Base-by-base conservation (phyloP, 2,888 invertebrate species). In the Azorinus chamasolen region DNA sequence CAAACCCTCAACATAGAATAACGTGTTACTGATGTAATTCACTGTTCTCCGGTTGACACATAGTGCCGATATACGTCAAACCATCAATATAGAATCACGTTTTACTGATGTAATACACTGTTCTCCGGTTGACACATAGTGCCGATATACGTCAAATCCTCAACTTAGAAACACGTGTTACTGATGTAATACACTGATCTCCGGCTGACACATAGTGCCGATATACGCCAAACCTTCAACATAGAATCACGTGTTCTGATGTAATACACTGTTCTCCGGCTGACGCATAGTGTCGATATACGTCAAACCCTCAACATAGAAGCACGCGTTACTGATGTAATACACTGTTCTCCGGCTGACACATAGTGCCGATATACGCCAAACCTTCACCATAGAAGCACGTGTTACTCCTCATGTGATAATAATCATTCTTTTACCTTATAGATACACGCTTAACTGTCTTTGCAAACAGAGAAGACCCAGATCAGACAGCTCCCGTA, bases 181-280 rank as follows among this genome's bases (percentile, higher is more conserved):
- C n/a, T n/a, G n/a, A n/a, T n/a, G n/a, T n/a, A n/a, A n/a, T n/a
- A n/a, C 80, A 62, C 85, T 85, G 58, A 83, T 83, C 12, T 78
- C 84, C 0, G 58, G 58, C 16, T 79, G 61, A 73, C 85, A 85
- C 55, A 85, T 37, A 0, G 85, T 80, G 24, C 85, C 82, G 55
- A 85, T 83, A 46, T 75, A 85, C 0, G 85, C 85, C 25, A 85
- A 55, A 12, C 85, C 85, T n/a, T n/a, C n/a, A n/a, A n/a, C n/a
- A 83, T 48, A n/a, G n/a, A n/a, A n/a, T n/a, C n/a, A n/a, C n/a
- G n/a, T n/a, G n/a, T n/a, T n/a, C n/a, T n/a, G n/a, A n/a, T n/a
- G n/a, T n/a, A n/a, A n/a, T n/a, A n/a, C 80, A 62, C 85, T 85
- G 58, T 85, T 83, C 12, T 78, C 84, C 0, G 58, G 58, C 16